Percentiles rank a stretch among this genome's conserved stretches.
These are phyloP conservation scores for Drosophila trapezifrons DNA, from an alignment of 1,140 invertebrate species.

Conservation along the genomic window DNA sequence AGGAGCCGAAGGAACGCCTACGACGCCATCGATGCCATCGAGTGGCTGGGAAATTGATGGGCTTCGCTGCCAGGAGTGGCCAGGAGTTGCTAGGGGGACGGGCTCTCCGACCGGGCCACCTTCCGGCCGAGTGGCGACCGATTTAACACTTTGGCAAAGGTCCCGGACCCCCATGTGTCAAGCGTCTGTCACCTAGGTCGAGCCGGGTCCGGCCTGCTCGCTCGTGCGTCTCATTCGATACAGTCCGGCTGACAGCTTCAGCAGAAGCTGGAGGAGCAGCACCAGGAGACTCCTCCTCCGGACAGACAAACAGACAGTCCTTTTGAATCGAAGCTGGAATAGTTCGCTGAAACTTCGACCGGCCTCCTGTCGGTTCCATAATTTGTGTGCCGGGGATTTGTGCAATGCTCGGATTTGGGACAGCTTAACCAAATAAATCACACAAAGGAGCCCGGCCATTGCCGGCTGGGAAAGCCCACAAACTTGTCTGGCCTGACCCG, in stretches of 20 bases:
- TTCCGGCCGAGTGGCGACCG: constrained; percentile 53
- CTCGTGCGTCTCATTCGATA: constrained; percentile 73
- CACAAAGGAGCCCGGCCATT: constrained; percentile 40
- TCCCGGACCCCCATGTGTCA: constrained; percentile 68
- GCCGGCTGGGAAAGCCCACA: constrained; percentile 35
- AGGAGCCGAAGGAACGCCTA: not conserved
- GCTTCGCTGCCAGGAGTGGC: constrained; percentile 1
- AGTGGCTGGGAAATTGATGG: constrained; percentile 33
- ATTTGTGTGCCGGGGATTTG: constrained; percentile 71
- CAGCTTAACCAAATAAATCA: constrained; percentile 80
- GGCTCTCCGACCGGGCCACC: constrained; percentile 2
- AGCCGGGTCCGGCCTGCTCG: constrained; percentile 46
- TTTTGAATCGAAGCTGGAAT: constrained; percentile 51
- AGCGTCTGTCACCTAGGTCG: constrained; percentile 61
- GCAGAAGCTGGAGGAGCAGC: not conserved
- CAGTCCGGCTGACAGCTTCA: constrained; percentile 22
- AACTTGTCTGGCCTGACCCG: constrained; percentile 46
- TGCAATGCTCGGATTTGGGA: constrained; percentile 67
- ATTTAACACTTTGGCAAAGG: constrained; percentile 61
- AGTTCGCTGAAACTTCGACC: constrained; percentile 31
- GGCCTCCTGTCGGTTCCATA: constrained; percentile 52
- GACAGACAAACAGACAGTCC: constrained; percentile 14
- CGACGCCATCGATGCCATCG: constrained; percentile 14
- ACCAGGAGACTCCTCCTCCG: not conserved
- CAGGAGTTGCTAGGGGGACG: constrained; percentile 20